A percentile compares a stretch with the other conserved stretches of the same genome.
Conservation (phyloP, 2,888 invertebrate genomes). For the Diarsia mendica region DNA sequence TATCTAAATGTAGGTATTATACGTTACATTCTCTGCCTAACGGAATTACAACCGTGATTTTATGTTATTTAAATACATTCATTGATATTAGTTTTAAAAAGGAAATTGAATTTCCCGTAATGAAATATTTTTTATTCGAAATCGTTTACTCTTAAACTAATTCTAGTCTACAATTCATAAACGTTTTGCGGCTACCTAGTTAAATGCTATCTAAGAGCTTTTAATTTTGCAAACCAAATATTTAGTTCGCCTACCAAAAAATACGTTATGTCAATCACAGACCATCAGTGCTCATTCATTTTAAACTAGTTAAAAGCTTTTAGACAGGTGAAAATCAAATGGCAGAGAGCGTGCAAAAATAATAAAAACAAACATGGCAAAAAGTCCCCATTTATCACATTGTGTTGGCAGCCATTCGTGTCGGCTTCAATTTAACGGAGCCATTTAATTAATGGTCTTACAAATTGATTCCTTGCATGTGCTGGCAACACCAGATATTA, state of each 20-base stretch:
- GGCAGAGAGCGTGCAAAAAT: constrained; percentile 28
- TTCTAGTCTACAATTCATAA: not conserved
- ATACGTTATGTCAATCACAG: not conserved
- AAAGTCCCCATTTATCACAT: constrained; percentile 59
- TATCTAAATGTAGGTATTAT: no score
- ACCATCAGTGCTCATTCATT: not conserved
- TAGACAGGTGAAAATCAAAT: constrained; percentile 10
- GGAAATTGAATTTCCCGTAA: not conserved
- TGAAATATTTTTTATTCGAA: not conserved
- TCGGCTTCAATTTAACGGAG: constrained; percentile 64
- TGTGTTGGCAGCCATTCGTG: constrained; percentile 62
- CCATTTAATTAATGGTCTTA: constrained; percentile 70
- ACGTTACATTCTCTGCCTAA: not conserved
- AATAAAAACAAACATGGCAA: constrained; percentile 46
- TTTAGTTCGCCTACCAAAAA: not conserved
- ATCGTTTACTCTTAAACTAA: not conserved
- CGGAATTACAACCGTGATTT: not conserved
- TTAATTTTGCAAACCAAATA: not conserved
- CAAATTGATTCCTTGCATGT: constrained; percentile 70
- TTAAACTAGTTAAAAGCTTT: constrained; percentile 48
- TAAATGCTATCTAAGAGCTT: no score
- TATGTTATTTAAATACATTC: not conserved
- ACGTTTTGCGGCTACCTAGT: not conserved
- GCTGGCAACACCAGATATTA: constrained; percentile 36
- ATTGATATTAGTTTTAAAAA: not conserved